Conservation (phyloP, 2,113 vertebrate species). For the Globicephala melas region DNA sequence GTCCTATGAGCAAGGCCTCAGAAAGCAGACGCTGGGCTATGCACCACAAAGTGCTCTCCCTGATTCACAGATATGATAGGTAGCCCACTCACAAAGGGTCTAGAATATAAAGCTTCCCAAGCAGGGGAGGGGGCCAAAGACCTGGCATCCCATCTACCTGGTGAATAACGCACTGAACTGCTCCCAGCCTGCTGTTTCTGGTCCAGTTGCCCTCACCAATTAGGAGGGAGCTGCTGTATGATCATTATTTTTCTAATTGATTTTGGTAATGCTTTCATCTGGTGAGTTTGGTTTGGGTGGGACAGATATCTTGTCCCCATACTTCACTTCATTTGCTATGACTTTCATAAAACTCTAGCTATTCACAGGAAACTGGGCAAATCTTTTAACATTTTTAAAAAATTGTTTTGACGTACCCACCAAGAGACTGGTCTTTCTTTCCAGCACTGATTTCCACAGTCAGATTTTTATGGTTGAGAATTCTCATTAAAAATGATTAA, state of each 20-base stretch:
- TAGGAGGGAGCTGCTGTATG: not conserved
- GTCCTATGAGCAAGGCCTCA: not conserved
- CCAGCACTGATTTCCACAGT: constrained; percentile 62
- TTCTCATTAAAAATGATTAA: constrained; percentile 75
- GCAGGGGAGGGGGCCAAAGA: not conserved
- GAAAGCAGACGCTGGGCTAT: not conserved
- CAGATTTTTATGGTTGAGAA: constrained; percentile 62
- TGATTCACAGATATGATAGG: not conserved
- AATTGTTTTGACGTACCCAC: constrained; percentile 59
- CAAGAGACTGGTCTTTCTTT: constrained; percentile 59
- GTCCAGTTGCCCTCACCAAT: not conserved
- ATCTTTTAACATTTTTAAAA: not conserved
- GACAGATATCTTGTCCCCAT: not conserved
- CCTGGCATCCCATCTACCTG: not conserved
- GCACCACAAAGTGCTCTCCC: not conserved
- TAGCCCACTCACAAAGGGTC: not conserved
- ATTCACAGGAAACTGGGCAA: constrained; percentile 12
- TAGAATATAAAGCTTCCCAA: not conserved
- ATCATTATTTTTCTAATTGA: not conserved
- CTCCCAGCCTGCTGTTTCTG: not conserved
- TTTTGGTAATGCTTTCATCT: constrained; percentile 5
- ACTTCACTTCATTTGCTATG: not conserved
- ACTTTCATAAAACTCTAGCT: constrained; percentile 27
- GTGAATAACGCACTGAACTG: not conserved
- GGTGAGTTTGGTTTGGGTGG: not conserved